A percentile compares a stretch with the other conserved stretches of the same genome.
Evolutionary conservation across 2,113 vertebrate genomes (phyloP).

Genomic region (Phaethon lepturus): DNA sequence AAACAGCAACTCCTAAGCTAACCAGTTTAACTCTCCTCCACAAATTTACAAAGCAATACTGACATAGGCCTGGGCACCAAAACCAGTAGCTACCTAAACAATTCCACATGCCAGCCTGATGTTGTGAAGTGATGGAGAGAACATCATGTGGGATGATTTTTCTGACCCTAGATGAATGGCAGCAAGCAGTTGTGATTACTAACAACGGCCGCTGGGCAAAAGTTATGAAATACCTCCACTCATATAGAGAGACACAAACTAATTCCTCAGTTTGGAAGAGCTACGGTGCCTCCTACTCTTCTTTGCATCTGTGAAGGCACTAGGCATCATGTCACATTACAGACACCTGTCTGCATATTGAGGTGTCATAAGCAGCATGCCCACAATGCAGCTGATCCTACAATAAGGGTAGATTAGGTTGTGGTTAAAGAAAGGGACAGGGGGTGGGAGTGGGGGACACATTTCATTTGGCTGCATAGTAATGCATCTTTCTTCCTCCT

Average conservation of each 20-base stretch:
- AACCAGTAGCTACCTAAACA: neutral
- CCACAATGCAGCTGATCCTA: neutral
- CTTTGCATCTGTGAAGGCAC: neutral
- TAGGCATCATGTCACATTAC: neutral
- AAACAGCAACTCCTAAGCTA: neutral
- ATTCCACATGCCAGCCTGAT: neutral
- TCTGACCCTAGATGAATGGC: neutral
- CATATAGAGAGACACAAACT: neutral
- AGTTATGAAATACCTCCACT: neutral
- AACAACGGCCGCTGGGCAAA: neutral
- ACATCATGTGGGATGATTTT: neutral
- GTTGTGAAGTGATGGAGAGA: neutral
- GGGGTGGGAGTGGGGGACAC: accelerated
- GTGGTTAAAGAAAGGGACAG: neutral
- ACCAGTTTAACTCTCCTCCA: neutral
- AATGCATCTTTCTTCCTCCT: neutral
- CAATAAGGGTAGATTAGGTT: neutral
- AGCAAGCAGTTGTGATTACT: neutral
- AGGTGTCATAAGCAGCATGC: neutral
- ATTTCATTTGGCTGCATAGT: neutral
- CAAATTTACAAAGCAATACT: neutral
- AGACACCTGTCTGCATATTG: neutral
- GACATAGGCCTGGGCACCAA: neutral
- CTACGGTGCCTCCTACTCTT: accelerated
- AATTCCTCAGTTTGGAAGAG: neutral